These are phyloP conservation scores for Podarcis siculus DNA, from an alignment of 2,797 vertebrate species.

Conservation along the genomic window DNA sequence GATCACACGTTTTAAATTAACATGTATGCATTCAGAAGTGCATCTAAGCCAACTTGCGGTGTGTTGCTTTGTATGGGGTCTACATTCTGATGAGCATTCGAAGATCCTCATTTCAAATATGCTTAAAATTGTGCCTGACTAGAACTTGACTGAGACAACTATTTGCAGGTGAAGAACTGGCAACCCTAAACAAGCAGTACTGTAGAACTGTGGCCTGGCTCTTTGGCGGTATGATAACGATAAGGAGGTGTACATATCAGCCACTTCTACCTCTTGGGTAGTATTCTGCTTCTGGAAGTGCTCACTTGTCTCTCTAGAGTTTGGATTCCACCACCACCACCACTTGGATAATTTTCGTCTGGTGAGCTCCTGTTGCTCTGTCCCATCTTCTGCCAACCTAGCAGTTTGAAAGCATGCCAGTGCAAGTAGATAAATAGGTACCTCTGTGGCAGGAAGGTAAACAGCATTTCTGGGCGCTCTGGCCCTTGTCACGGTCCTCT, in stretches of 20 bases:
- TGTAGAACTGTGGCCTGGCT: neutral
- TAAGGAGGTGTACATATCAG: neutral
- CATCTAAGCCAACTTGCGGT: no score
- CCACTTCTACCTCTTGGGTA: neutral
- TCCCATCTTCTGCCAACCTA: no score
- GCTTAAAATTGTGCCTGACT: neutral
- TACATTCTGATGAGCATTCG: neutral
- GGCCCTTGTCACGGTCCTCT: no score
- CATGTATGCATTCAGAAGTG: neutral
- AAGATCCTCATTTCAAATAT: neutral
- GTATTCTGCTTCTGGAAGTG: neutral
- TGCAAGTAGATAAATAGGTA: no score
- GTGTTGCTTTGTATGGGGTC: neutral
- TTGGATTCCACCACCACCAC: no score
- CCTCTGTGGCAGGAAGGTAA: no score
- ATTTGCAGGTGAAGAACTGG: neutral
- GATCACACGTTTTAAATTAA: neutral
- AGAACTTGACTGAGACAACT: neutral
- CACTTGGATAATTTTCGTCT: no score
- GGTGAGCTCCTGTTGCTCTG: no score
- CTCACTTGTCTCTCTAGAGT: no score
- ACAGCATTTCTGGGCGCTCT: no score
- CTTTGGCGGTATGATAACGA: neutral
- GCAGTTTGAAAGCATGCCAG: no score
- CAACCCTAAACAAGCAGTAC: neutral